phyloP scores from a whole-genome alignment of 2,113 vertebrate genomes.

The Neofelis nebulosa region DNA sequence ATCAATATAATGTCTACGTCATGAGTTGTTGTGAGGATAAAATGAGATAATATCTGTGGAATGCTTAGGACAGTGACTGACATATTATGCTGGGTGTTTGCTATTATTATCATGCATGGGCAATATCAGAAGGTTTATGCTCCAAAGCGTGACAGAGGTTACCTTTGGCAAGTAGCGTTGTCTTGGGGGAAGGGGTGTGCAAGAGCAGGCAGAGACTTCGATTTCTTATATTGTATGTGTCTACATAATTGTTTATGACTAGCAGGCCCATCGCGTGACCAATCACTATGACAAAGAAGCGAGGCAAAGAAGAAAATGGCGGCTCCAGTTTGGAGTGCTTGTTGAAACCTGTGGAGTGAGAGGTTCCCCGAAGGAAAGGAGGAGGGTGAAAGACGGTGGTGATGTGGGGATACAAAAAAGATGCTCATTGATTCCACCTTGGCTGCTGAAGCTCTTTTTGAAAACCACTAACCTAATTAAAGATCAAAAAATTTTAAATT shows the following conservation, averaged over 20 bases:
- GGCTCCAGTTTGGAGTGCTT: background rate
- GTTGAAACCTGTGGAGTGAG: background rate
- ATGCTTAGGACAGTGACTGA: background rate
- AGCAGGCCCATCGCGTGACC: background rate
- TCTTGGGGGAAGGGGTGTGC: background rate
- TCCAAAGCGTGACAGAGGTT: background rate
- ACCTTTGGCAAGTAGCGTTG: background rate
- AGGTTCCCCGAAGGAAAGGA: background rate
- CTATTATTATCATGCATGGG: background rate
- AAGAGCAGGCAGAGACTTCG: background rate
- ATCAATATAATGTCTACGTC: background rate
- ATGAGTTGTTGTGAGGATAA: conserved; percentile 12
- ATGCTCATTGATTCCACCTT: background rate
- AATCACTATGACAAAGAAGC: background rate
- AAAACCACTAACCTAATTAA: background rate
- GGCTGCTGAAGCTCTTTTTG: background rate
- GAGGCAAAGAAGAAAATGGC: background rate
- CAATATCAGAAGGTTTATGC: conserved; percentile 4
- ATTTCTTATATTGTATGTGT: background rate
- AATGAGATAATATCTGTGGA: background rate
- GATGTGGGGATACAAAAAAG: background rate
- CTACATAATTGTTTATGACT: background rate
- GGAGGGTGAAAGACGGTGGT: background rate
- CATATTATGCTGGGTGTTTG: background rate
- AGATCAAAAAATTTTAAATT: background rate